Base-by-base conservation (phyloP, 2,797 vertebrate species). In the Amazona finschi region DNA sequence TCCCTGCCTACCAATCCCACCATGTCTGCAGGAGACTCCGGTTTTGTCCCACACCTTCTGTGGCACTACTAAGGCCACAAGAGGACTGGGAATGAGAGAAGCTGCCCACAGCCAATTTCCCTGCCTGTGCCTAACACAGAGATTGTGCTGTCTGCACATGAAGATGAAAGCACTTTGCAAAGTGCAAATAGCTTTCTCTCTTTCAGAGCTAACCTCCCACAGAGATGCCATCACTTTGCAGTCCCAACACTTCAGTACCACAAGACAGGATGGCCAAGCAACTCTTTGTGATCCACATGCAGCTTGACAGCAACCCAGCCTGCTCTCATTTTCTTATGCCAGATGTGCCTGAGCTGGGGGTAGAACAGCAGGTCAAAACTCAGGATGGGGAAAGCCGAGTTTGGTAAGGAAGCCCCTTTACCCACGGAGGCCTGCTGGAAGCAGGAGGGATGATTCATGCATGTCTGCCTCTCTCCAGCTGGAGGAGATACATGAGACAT, bases 401-500 rank as follows among this genome's bases (percentile, higher is more conserved):
- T 38, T 74, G 44, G 24, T 24, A 17, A 41, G 25, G 36, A 76
- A 25, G 31, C 3, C 43, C 12, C 28, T 44, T 43, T 52, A 38
- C 11, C 46, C n/a, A 10, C 3, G 52, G 31, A 52, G 28, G 20
- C 5, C 47, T 47, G 25, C 25, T 61, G 77, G 47, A 64, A 50
- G 31, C 17, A 21, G 36, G 36, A 70, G 28, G 41, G 18, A 13
- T 55, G 31, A 43, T n/a, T 41, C 43, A 28, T 4, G 2, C 31
- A 0, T 2, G 6, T 20, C 41, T 20, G 36, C 28, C 66, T 44
- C 43, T 31, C 33, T 46, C 33, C 62, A 53, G 22, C 57, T 76
- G 1, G 0, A 7, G 61, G n/a, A 79, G n/a, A 10, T 62, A 50
- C 60, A 1, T 1, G 19, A 22, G 27, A 36, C 22, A 4, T 2